Percentiles rank a stretch among this genome's conserved stretches.
Evolutionary conservation across 1,140 invertebrate genomes (phyloP).

Genomic region (Periplaneta americana): DNA sequence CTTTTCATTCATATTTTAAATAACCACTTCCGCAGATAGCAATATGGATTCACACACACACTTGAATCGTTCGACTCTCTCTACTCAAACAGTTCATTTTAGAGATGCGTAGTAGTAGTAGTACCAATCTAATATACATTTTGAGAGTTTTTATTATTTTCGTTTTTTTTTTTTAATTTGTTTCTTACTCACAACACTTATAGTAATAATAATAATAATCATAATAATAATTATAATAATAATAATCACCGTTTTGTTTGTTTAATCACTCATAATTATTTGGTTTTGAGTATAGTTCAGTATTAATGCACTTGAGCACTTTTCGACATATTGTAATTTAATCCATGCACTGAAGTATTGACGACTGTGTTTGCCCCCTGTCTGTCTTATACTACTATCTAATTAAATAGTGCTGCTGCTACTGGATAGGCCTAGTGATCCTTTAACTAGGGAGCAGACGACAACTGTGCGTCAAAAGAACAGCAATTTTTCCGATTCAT

Average conservation of each 20-base stretch:
- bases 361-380: neutral
- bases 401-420: neutral
- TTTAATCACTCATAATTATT: neutral
- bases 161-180: neutral
- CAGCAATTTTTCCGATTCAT: neutral
- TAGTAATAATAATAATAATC: neutral
- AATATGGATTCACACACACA: neutral
- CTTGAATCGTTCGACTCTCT: neutral
- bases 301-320: neutral
- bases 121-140: neutral
- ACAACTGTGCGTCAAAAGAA: neutral
- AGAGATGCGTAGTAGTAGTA: neutral
- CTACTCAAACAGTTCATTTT: neutral
- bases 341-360: neutral
- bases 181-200: neutral
- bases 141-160: neutral
- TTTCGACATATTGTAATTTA: neutral
- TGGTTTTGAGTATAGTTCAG: neutral
- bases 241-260: neutral
- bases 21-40: neutral
- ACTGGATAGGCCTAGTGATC: slow-evolving; percentile 5
- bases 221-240: neutral
- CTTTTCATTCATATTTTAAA: neutral
- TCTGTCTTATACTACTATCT: neutral
- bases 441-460: neutral